phyloP scores from a whole-genome alignment of 2,888 invertebrate genomes.

The Sphaerophoria taeniata region DNA sequence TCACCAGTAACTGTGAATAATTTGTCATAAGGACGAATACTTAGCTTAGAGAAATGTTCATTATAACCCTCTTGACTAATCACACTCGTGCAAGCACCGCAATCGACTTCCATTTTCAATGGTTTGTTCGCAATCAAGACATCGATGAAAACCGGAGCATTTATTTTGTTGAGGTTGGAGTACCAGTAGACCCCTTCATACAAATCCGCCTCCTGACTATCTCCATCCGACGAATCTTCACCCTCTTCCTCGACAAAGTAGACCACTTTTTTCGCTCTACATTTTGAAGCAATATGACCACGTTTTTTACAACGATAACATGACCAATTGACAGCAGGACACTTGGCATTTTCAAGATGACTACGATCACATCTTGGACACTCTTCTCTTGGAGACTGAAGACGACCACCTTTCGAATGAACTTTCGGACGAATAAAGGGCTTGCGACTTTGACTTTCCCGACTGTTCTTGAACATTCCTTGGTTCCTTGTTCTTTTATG shows the following conservation, averaged over 20 bases:
- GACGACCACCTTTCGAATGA: background rate
- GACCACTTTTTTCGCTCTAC: background rate
- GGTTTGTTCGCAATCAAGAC: background rate
- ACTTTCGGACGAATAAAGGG: background rate
- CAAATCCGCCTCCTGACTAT: background rate
- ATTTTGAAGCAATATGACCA: background rate
- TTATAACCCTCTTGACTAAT: conserved; percentile 5
- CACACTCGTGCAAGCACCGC: conserved; percentile 6
- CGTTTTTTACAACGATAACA: conserved; percentile 12
- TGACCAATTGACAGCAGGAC: background rate
- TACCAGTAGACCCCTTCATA: background rate
- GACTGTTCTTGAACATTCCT: background rate
- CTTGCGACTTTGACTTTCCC: background rate
- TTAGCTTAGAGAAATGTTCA: conserved; percentile 5
- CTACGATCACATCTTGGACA: conserved; percentile 12
- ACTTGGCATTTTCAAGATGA: background rate
- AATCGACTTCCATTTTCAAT: conserved; percentile 8
- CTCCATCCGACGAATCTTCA: background rate
- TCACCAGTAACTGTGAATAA: background rate
- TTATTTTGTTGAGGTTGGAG: conserved; percentile 1
- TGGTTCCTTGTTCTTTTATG: background rate
- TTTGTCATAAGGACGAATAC: conserved; percentile 6
- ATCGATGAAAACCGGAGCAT: background rate
- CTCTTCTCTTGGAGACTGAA: background rate
- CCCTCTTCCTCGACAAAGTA: background rate